Evolutionary conservation across 2,797 vertebrate species (phyloP).

Genomic region (Cyprinella venusta): DNA sequence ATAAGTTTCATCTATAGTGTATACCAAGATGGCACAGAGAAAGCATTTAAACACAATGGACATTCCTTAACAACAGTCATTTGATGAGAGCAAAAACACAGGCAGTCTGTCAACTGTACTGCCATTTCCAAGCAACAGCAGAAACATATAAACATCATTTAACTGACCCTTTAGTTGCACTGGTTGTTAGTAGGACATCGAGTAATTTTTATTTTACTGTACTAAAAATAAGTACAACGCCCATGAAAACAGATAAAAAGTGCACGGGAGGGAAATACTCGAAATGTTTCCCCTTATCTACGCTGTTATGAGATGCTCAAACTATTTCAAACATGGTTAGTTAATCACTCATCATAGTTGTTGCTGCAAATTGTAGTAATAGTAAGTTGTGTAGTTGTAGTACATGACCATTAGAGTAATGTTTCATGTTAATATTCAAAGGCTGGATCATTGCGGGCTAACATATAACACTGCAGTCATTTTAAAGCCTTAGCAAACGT

Average conservation of each 20-base stretch:
- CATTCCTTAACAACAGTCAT: neutral
- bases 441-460: neutral
- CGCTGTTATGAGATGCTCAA: neutral
- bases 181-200: neutral
- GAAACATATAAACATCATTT: neutral
- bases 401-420: neutral
- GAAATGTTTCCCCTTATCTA: neutral
- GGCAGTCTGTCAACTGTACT: neutral
- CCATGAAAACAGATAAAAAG: neutral
- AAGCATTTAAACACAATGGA: neutral
- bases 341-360: neutral
- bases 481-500: neutral
- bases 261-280: neutral
- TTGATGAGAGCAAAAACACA: neutral
- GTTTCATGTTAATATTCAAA: neutral
- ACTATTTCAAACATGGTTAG: neutral
- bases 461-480: neutral
- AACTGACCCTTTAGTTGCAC: neutral
- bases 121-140: constrained; percentile 4
- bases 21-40: neutral
- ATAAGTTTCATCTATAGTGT: neutral
- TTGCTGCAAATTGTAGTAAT: neutral
- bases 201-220: neutral
- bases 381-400: neutral
- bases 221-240: neutral